phyloP scores from a whole-genome alignment of 2,888 invertebrate genomes.

The Eilema depressum region DNA sequence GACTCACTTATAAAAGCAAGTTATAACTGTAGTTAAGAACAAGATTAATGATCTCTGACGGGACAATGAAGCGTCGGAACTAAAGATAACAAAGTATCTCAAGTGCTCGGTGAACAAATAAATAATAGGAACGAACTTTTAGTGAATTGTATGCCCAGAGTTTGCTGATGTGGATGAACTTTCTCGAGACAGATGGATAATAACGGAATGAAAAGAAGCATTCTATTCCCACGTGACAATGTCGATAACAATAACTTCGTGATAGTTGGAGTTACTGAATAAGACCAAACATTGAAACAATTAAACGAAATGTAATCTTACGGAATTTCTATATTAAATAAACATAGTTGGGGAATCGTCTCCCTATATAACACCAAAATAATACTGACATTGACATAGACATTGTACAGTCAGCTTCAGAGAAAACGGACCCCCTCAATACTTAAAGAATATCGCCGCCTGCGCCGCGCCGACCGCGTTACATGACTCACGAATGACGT shows the following conservation, averaged over 20 bases:
- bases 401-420: too few species aligned
- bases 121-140: conserved; percentile 55
- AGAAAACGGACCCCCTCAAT: too few species aligned
- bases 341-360: neutral
- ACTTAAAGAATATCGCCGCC: too few species aligned
- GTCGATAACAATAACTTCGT: neutral
- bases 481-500: too few species aligned
- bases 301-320: neutral
- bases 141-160: conserved; percentile 38
- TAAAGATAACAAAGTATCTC: conserved; percentile 63
- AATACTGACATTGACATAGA: conserved; percentile 43
- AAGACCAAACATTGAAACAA: neutral
- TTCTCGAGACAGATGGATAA: conserved; percentile 29
- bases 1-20: conserved; percentile 38
- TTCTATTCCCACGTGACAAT: conserved; percentile 14
- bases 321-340: too few species aligned
- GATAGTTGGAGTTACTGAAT: neutral
- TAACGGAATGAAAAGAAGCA: conserved; percentile 16
- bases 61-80: conserved; percentile 58
- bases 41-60: conserved; percentile 57
- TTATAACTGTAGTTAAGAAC: conserved; percentile 44
- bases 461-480: too few species aligned
- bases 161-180: conserved; percentile 40
- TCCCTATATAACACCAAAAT: conserved; percentile 9
- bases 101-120: conserved; percentile 54